A percentile compares a stretch with the other conserved stretches of the same genome.
These are phyloP conservation scores for Pangasius krempfi DNA, from an alignment of 2,797 vertebrate species.

Conservation along the genomic window DNA sequence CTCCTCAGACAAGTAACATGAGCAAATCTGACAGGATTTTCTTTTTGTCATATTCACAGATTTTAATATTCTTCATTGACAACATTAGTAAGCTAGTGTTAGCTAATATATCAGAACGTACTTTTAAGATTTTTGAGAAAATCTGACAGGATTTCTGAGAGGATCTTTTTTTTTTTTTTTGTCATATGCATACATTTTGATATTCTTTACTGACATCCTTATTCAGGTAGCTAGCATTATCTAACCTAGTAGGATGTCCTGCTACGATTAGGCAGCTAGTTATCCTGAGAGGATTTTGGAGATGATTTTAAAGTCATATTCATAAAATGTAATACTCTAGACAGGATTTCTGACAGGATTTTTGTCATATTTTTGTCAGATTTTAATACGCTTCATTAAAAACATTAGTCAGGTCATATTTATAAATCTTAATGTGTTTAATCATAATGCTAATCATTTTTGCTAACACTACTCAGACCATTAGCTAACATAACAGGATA, in stretches of 20 bases:
- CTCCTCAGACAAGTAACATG: neutral
- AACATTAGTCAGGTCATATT: neutral
- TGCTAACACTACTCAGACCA: too few species aligned
- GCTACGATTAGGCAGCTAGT: neutral
- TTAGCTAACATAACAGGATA: neutral
- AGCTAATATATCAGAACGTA: neutral
- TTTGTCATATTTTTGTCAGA: neutral
- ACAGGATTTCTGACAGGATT: neutral
- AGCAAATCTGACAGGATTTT: neutral
- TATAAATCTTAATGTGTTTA: too few species aligned
- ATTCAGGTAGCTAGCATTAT: neutral
- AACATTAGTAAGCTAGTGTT: neutral
- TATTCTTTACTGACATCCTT: neutral
- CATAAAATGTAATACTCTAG: neutral
- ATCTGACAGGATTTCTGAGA: neutral
- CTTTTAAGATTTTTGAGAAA: neutral
- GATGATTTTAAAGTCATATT: neutral
- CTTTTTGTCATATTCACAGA: too few species aligned
- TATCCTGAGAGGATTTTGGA: neutral
- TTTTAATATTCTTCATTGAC: neutral
- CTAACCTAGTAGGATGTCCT: neutral
- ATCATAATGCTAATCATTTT: too few species aligned
- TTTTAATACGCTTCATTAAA: neutral
- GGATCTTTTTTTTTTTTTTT: neutral
- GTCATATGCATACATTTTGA: neutral